phyloP scores from a whole-genome alignment of 2,797 vertebrate species.

The Iguana delicatissima region DNA sequence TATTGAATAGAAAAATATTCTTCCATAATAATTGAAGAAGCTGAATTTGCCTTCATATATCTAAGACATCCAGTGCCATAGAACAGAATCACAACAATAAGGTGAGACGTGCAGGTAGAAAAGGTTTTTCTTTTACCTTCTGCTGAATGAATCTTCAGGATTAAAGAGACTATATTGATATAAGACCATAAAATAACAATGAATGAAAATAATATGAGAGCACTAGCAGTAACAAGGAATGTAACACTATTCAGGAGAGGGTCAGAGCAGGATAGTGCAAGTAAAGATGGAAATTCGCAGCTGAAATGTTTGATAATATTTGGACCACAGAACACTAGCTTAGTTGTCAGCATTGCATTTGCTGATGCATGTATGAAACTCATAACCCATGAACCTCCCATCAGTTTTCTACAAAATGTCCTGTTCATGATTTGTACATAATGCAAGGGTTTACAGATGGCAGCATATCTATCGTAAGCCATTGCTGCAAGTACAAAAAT shows the following conservation, averaged over 20 bases:
- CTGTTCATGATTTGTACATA: conserved; percentile 14
- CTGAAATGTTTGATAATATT: conserved; percentile 35
- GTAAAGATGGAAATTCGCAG: conserved; percentile 65
- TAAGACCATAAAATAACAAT: conserved; percentile 62
- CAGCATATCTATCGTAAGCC: conserved; percentile 30
- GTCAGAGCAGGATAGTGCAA: conserved; percentile 60
- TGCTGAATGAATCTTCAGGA: conserved; percentile 51
- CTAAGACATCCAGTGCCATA: conserved; percentile 66
- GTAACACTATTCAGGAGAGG: conserved; percentile 47
- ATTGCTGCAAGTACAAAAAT: conserved; percentile 36
- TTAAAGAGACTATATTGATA: conserved; percentile 56
- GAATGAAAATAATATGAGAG: not conserved
- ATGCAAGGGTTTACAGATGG: conserved; percentile 19
- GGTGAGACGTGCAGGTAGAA: conserved; percentile 63
- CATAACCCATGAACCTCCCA: not conserved
- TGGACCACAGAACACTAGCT: conserved; percentile 9
- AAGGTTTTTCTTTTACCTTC: conserved; percentile 66
- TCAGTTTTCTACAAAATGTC: not conserved
- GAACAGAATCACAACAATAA: conserved; percentile 58
- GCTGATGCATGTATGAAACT: not conserved
- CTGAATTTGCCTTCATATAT: conserved; percentile 62
- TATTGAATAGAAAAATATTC: conserved; percentile 23
- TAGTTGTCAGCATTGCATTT: not conserved
- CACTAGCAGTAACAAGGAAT: conserved; percentile 56
- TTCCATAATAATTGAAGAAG: conserved; percentile 6